Conservation (phyloP, 2,797 vertebrate species). For the Pampus argenteus region DNA sequence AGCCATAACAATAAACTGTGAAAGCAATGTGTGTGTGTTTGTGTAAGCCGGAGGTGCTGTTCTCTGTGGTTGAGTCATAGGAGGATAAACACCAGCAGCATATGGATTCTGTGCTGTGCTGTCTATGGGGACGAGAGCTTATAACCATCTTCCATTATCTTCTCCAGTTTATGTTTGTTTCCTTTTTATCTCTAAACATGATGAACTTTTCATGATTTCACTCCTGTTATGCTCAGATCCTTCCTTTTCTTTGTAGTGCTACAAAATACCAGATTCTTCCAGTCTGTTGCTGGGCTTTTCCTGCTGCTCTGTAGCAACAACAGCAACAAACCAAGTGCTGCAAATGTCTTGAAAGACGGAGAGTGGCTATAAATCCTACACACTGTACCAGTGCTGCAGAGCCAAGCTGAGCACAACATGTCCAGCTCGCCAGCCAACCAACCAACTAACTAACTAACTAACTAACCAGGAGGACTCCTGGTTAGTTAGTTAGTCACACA, state of each 20-base stretch:
- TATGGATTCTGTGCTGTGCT: conserved; percentile 39
- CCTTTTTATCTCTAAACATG: neutral
- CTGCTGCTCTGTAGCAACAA: conserved; percentile 53
- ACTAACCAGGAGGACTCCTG: neutral
- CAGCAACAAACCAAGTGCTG: conserved; percentile 11
- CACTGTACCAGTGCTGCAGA: conserved; percentile 23
- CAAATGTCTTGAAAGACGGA: conserved; percentile 35
- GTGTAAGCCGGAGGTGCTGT: conserved; percentile 9
- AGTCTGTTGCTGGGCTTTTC: conserved; percentile 18
- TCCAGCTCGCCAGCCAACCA: neutral
- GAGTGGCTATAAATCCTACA: conserved; percentile 40
- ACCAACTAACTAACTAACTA: too few species aligned
- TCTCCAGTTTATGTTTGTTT: neutral
- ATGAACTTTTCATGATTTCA: conserved; percentile 25
- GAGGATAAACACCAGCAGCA: conserved; percentile 45
- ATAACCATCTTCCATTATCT: conserved; percentile 7
- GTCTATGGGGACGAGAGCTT: conserved; percentile 6
- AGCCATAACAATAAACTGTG: conserved; percentile 42
- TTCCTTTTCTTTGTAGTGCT: neutral
- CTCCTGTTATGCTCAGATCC: neutral
- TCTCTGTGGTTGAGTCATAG: conserved; percentile 58
- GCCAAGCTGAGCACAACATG: conserved; percentile 13
- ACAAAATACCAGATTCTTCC: conserved; percentile 22
- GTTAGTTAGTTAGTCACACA: neutral
- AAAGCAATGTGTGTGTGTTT: conserved; percentile 7